Evolutionary conservation across 2,888 invertebrate species (phyloP), one percentile per base, ranked within the genome.

Genomic region (Fragum whitleyi): DNA sequence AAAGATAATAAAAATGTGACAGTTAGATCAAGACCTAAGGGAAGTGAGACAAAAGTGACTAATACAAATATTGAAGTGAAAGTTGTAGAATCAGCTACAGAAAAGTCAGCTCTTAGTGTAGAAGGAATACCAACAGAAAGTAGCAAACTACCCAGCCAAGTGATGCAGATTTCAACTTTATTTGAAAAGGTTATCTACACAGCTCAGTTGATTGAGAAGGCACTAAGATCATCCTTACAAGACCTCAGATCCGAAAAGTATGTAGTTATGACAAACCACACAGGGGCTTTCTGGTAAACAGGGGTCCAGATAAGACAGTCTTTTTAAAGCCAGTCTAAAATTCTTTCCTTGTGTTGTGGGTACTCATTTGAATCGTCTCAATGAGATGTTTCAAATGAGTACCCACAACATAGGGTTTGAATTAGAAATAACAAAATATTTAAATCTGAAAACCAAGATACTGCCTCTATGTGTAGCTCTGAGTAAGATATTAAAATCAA

Each of bases 241-340:
- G 90, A 90, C 75, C 67, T 87, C 21, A 84, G 83, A 65, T 83
- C 71, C 32, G 89, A 89, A 61, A 86, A 90, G 90, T 90, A 84
- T 83, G 89, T 86, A 21, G 6, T 21, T 68, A 3, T 32, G n/a
- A 23, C n/a, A 19, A 16, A 1, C n/a, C n/a, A n/a, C n/a, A n/a
- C 36, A 67, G 21, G 19, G 14, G 23, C 39, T 55, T 23, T n/a
- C 23, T n/a, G n/a, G n/a, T n/a, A n/a, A n/a, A n/a, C n/a, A n/a
- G n/a, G n/a, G n/a, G n/a, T n/a, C n/a, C n/a, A n/a, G n/a, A n/a
- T n/a, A n/a, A n/a, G n/a, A n/a, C n/a, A n/a, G n/a, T n/a, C n/a
- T n/a, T n/a, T n/a, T n/a, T n/a, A n/a, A n/a, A n/a, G n/a, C n/a
- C n/a, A n/a, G n/a, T n/a, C n/a, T n/a, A n/a, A n/a, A n/a, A n/a